Conservation (phyloP, 2,888 invertebrate genomes). For the Smittia sp. region DNA sequence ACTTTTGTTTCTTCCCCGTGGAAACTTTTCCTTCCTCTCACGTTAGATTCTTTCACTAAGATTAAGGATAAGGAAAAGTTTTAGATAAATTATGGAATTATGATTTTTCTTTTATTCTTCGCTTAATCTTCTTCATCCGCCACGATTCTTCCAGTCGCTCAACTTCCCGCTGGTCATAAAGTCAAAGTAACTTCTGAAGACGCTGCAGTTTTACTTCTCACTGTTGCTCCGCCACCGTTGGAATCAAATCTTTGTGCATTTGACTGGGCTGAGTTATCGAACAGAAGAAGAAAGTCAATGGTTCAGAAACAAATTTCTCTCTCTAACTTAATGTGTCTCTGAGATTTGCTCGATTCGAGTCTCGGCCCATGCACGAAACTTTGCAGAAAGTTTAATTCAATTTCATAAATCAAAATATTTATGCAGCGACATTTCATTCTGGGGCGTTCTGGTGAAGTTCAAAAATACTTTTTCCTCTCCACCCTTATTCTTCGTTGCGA, state of each 20-base stretch:
- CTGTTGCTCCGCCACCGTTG: too few relatives aligned
- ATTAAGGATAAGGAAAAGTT: slow-evolving; percentile 24
- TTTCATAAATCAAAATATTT: slow-evolving; percentile 12
- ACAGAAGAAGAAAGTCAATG: neutral
- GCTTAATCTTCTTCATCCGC: neutral
- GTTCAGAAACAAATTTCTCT: neutral
- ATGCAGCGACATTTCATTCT: neutral
- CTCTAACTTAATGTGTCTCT: too few relatives aligned
- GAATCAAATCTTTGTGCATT: too few relatives aligned
- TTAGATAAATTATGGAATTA: slow-evolving; percentile 35
- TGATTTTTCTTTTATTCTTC: slow-evolving; percentile 27
- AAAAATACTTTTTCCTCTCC: neutral
- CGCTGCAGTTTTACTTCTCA: too few relatives aligned
- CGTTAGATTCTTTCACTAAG: slow-evolving; percentile 37
- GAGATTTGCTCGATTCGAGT: too few relatives aligned
- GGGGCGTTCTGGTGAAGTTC: neutral
- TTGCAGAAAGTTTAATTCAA: neutral
- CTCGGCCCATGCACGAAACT: neutral
- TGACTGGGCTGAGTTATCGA: too few relatives aligned
- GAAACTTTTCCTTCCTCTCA: neutral
- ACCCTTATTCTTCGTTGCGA: neutral
- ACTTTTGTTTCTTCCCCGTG: slow-evolving; percentile 15
- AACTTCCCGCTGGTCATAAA: neutral
- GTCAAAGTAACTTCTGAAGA: neutral
- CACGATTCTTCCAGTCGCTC: neutral